Base-by-base conservation (phyloP, 2,113 vertebrate species). In the Atractosteus spatula region DNA sequence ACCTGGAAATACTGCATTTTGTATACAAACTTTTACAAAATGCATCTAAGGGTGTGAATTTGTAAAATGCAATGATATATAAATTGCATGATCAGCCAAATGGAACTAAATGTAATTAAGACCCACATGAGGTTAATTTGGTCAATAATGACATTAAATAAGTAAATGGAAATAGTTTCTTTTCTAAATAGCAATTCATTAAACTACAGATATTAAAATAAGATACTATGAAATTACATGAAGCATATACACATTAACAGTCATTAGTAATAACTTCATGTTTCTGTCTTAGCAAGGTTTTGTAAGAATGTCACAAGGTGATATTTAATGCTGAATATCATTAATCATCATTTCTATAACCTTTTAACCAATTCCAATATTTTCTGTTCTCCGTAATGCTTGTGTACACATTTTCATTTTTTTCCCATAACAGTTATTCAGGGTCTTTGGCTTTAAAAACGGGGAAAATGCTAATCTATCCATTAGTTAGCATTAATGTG, bases 51-150 rank as follows among this genome's bases (percentile, higher is more conserved):
- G 78, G 81, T 90, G 92, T 92, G 87, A 89, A 83, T 91, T 92
- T 91, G 85, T 87, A 91, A 94, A 88, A 93, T 92, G 89, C 88
- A 83, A 83, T 89, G 82, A 84, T 87, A 85, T 89, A 88, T 91
- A 94, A 93, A 92, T 90, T 93, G 94, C 94, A 94, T 96, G 96
- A 94, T 91, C 92, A 94, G 84, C 91, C 96, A 95, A 90, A 95
- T 90, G 95, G 96, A 98, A 97, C 95, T 93, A 95, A 97, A 95
- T 89, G 94, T 98, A 97, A 99, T 98, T 96, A 98, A 97, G 94
- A 96, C 90, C 88, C 90, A 91, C 93, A 92, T 94, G 91, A 93
- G 96, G 95, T 98, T 98, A 97, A 98, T 99, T 97, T 95, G 94
- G 91, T 95, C 94, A 92, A 91, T 96, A 95, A 97, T 96, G 96